Evolutionary conservation across 2,888 invertebrate genomes (phyloP).

Genomic region (Drosophila borealis): DNA sequence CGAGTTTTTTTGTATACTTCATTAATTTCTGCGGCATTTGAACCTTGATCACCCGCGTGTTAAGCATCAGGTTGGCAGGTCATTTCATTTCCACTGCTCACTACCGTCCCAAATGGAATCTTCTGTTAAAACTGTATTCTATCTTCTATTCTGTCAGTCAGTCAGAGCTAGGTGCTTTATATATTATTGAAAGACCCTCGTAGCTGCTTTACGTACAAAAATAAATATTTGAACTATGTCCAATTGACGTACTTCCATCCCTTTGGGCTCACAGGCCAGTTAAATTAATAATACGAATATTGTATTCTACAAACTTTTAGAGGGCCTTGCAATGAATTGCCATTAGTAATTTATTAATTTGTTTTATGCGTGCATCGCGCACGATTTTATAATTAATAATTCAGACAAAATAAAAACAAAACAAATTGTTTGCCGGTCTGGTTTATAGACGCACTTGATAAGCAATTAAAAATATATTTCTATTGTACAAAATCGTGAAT

Average conservation of each 20-base stretch:
- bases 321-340: conserved; percentile 31
- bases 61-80: too few relatives aligned
- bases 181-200: background rate
- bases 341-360: conserved; percentile 55
- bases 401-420: conserved; percentile 12
- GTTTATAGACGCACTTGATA: conserved; percentile 34
- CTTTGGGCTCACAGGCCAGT: conserved; percentile 3
- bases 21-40: too few relatives aligned
- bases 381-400: conserved; percentile 42
- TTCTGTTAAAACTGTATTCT: too few relatives aligned
- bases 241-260: conserved; percentile 31
- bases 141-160: too few relatives aligned
- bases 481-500: conserved; percentile 51
- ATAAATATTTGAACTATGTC: conserved; percentile 13
- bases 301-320: conserved; percentile 48
- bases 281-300: conserved; percentile 45
- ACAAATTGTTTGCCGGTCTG: conserved; percentile 35
- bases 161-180: too few relatives aligned
- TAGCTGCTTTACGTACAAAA: background rate
- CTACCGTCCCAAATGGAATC: too few relatives aligned
- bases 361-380: conserved; percentile 47
- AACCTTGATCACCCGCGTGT: too few relatives aligned
- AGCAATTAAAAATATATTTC: conserved; percentile 57
- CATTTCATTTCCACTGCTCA: too few relatives aligned
- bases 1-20: too few relatives aligned